Evolutionary conservation across 2,113 vertebrate genomes (phyloP), one percentile per base, ranked within the genome.

Genomic region (Crotalus helleri): DNA sequence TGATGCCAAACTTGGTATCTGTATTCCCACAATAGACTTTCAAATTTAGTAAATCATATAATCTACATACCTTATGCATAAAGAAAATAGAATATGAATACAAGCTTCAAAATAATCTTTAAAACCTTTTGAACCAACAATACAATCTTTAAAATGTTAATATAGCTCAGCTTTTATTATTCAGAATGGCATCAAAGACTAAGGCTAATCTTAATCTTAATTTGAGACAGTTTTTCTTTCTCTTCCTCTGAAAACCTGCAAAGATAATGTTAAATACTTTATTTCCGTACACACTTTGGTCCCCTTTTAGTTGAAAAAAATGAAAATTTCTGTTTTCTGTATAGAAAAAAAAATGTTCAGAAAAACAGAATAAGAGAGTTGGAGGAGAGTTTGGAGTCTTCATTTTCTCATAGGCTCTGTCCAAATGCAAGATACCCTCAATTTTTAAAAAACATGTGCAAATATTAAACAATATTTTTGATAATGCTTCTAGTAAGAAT

Each of bases 401-500:
- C 8, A 0, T 95, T 92, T 92, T 58, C 87, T 69, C 29, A n/a
- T 74, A 29, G 1, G 1, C 3, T 1, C 64, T 88, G 10, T 94
- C 33, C 19, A 94, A 95, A 61, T 92, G 93, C 74, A 49, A 92
- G 58, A 91, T 90, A 64, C 15, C 5, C 12, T 53, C 94, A n/a
- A 91, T 88, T 95, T 94, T 88, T 95, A 93, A n/a, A 95, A 51
- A 81, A 91, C 46, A 92, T 93, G 0, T 15, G 33, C 39, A 58
- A 24, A 93, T 87, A 12, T 91, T 93, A 53, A 57, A 93, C 87
- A 53, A 46, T 90, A 13, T 3, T 33, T 26, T 85, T 54, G 54
- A 86, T 17, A 17, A 8, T 23, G 24, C 3, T 91, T 44, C 33
- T 39, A 44, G 54, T 21, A 17, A 49, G 81, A 91, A 86, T 17